Evolutionary conservation across 1,140 invertebrate genomes (phyloP).

Genomic region (Drosophila bocki): DNA sequence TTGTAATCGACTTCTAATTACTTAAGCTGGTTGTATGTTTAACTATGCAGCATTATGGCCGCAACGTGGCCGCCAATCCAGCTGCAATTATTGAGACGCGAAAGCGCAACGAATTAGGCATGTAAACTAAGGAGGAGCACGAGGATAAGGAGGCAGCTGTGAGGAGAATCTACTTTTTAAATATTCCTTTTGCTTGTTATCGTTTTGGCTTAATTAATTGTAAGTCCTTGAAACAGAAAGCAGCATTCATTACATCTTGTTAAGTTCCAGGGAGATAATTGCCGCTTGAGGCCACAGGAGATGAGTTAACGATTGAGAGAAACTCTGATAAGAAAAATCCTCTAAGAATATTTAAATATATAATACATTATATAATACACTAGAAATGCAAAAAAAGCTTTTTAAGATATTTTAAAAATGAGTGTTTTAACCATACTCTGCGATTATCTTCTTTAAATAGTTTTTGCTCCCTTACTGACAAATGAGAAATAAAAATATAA

Average conservation of each 20-base stretch:
- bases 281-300: not conserved
- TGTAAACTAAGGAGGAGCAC: not conserved
- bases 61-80: constrained; percentile 40
- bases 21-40: constrained; percentile 63
- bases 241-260: not conserved
- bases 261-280: not conserved
- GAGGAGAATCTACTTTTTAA: not conserved
- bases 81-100: constrained; percentile 57
- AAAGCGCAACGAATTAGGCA: constrained; percentile 12
- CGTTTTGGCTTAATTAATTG: not conserved
- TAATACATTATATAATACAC: no score
- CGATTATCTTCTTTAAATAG: not conserved
- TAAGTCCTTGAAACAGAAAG: not conserved
- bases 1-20: constrained; percentile 75
- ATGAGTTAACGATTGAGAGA: not conserved
- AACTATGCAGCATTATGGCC: constrained; percentile 62
- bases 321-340: no score
- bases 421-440: no score
- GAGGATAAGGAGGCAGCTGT: not conserved
- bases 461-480: not conserved
- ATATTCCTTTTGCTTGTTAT: not conserved
- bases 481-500: not conserved
- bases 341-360: no score
- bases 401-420: no score
- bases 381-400: no score